Conservation (phyloP, 53 echinoderm and acorn worm genomes). For the Echinarachnius parma region DNA sequence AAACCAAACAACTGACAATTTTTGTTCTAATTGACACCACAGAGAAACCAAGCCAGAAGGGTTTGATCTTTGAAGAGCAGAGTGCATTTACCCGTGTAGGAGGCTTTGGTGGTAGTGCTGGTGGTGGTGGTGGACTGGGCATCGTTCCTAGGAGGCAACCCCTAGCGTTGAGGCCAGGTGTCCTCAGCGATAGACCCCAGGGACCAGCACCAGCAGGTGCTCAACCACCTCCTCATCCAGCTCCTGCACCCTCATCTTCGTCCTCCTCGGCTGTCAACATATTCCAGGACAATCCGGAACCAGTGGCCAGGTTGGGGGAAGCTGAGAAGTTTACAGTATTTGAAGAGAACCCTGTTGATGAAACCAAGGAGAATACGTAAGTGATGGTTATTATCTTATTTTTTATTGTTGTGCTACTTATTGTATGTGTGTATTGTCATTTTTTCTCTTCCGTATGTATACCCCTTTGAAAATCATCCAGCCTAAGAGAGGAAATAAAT, state of each 20-base stretch:
- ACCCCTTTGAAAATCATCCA: too few relatives aligned
- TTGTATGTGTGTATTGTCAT: too few relatives aligned
- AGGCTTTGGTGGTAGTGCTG: not conserved
- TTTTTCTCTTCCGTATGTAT: too few relatives aligned
- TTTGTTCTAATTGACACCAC: not conserved
- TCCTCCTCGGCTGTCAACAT: conserved; percentile 14
- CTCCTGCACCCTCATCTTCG: not conserved
- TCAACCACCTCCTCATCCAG: not conserved
- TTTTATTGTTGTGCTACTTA: too few relatives aligned
- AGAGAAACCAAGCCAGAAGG: conserved; percentile 6
- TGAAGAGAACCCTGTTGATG: conserved; percentile 22
- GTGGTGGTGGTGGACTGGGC: not conserved
- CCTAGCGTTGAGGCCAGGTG: not conserved
- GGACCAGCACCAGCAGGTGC: not conserved
- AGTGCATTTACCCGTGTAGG: conserved; percentile 15
- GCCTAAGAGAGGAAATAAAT: too few relatives aligned
- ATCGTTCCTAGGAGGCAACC: conserved; percentile 25
- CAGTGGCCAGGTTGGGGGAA: not conserved
- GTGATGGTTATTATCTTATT: too few relatives aligned
- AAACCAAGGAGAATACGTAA: conserved; percentile 37
- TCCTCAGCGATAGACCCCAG: not conserved
- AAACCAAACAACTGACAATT: not conserved
- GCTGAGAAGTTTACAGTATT: conserved; percentile 11
- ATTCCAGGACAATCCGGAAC: not conserved
- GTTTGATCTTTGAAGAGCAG: conserved; percentile 13